Base-by-base conservation (phyloP, 2,113 vertebrate genomes). In the Irena cyanogastra region DNA sequence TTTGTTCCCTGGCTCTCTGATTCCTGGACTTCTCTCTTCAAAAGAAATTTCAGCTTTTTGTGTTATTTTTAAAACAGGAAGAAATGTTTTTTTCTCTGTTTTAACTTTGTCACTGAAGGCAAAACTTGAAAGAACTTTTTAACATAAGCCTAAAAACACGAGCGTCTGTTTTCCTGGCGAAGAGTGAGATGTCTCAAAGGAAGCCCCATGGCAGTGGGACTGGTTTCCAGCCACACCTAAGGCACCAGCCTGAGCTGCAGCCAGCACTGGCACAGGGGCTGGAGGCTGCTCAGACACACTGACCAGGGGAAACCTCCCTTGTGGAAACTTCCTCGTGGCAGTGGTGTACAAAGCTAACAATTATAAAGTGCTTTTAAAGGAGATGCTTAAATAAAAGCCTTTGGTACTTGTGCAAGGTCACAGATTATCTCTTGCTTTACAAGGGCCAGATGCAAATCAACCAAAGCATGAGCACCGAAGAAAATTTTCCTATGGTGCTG, bases 1-100 rank as follows among this genome's bases (percentile, higher is more conserved):
- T 97, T 96, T 97, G 94, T 97, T 97, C 92, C 80, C 23, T 49
- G 53, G 44, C 70, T 75, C 64, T 85, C 87, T 81, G 68, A 93
- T 93, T 95, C 82, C 64, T 71, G 87, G 82, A 52, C 90, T 92
- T 88, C 20, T 75, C 9, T 90, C 92, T 94, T 97, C 95, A 97
- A 97, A 97, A 93, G 95, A 92, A 41, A 86, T 95, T 83, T 94
- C 69, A 87, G 47, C 88, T 79, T 93, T 96, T 92, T 86, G 78
- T 95, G 85, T 95, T 95, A 94, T 94, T 96, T 96, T 96, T 96
- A 95, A 93, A 96, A 47, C 94, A 92, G 95, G 95, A 97, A 95
- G 82, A 94, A 95, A 86, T 0, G 35, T 16, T 26, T 89, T 89
- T 90, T 93, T 65, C 78, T 88, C 89, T 80, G 63, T 82, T 93